Base-by-base conservation (phyloP, 2,113 vertebrate species). In the Tetrao urogallus region DNA sequence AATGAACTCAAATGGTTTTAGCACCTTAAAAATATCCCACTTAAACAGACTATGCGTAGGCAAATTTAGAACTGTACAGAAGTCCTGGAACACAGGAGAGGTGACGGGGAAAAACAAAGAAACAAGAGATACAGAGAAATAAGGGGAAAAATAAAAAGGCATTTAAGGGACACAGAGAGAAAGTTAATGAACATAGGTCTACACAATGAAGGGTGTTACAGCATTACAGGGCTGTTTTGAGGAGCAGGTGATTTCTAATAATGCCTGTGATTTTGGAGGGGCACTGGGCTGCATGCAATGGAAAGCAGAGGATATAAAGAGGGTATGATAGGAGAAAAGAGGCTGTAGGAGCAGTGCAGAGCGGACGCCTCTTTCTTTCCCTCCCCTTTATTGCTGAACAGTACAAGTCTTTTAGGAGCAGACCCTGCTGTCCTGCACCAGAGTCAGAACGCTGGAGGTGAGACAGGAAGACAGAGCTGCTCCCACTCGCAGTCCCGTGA, bases 1-100 rank as follows among this genome's bases (percentile, higher is more conserved):
- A 92, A 92, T 88, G 67, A 93, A 80, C 64, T 93, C 47, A 83
- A 86, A 92, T 66, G 6, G 73, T 86, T 94, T 90, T 94, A 92
- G 69, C 82, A 94, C 73, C 77, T 96, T 86, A 93, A 90, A 92
- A 94, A 92, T 88, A 76, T 32, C 69, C 54, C 34, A 40, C 48
- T 61, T 57, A 82, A 93, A 76, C 79, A 92, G 82, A 67, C 69
- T 90, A 80, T 74, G 67, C n/a, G 15, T 90, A 69, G 89, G 76
- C 86, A 93, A 91, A 82, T 94, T 82, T 86, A 80, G 82, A 93
- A 77, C 77, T 61, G 67, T 70, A 61, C 90, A 92, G 69, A 93
- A 92, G 76, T 93, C 72, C 67, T 94, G 72, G 60, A 94, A 82
- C 58, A 47, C 36, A 90, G 76, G 79, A 82, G 34, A 67, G 82